Percentiles rank a stretch among this genome's conserved stretches.
Evolutionary conservation across 2,888 invertebrate species (phyloP).

Genomic region (Leptura quadrifasciata): DNA sequence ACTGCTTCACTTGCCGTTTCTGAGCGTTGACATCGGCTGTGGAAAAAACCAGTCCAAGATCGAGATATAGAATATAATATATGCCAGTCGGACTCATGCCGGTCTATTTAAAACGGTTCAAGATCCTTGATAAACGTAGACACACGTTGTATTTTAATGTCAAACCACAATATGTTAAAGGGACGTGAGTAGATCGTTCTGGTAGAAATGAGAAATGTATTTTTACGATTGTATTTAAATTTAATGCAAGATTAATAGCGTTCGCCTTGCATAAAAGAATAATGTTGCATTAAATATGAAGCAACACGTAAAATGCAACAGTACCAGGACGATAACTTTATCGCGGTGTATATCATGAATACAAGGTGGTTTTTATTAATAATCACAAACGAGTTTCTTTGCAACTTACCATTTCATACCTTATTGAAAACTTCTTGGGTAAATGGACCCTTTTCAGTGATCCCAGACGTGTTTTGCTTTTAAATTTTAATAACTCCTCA

Average conservation of each 20-base stretch:
- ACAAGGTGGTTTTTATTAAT: constrained; percentile 19
- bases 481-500: constrained; percentile 2
- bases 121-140: constrained; percentile 67
- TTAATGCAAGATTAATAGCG: constrained; percentile 62
- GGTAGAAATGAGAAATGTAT: constrained; percentile 63
- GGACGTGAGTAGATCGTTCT: constrained; percentile 55
- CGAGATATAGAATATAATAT: constrained; percentile 68
- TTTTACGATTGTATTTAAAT: constrained; percentile 69
- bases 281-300: constrained; percentile 57
- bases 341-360: constrained; percentile 46
- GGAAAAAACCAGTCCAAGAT: constrained; percentile 66
- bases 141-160: constrained; percentile 70
- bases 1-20: constrained; percentile 58
- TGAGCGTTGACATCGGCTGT: constrained; percentile 53
- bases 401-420: not conserved
- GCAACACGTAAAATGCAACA: constrained; percentile 53
- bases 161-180: constrained; percentile 50
- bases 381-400: constrained; percentile 2
- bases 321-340: constrained; percentile 52
- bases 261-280: constrained; percentile 53
- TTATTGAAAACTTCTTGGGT: constrained; percentile 6
- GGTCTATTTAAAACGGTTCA: constrained; percentile 68
- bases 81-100: constrained; percentile 66
- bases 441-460: constrained; percentile 3
- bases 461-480: constrained; percentile 3